Evolutionary conservation across 2,888 invertebrate species (phyloP).

Genomic region (Ophioninae sp.): DNA sequence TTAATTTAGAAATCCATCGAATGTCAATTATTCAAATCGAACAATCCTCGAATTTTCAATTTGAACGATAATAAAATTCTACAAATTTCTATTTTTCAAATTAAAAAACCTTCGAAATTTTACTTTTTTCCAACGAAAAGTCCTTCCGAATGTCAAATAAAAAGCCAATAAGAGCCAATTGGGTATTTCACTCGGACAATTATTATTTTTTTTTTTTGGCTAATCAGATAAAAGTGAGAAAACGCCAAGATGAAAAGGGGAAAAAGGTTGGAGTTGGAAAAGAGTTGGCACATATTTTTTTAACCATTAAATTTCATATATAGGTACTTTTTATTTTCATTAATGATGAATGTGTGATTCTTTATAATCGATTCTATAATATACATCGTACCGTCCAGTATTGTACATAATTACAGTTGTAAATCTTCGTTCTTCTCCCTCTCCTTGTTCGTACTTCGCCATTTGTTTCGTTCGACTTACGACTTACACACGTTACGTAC

Average conservation of each 20-base stretch:
- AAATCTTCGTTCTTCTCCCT: constrained; percentile 69
- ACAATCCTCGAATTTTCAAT: too few relatives aligned
- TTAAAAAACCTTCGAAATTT: too few relatives aligned
- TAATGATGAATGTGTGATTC: constrained; percentile 79
- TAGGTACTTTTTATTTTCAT: constrained; percentile 73
- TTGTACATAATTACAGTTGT: constrained; percentile 81
- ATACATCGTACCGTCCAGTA: constrained; percentile 81
- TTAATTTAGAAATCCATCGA: too few relatives aligned
- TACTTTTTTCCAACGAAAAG: too few relatives aligned
- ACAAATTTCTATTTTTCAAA: too few relatives aligned
- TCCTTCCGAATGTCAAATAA: too few relatives aligned
- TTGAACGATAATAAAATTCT: too few relatives aligned
- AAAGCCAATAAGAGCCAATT: not conserved
- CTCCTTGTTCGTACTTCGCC: constrained; percentile 38
- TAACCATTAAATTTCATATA: constrained; percentile 67
- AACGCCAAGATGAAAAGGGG: not conserved
- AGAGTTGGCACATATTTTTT: constrained; percentile 76
- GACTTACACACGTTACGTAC: constrained; percentile 56
- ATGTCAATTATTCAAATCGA: too few relatives aligned
- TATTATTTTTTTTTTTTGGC: not conserved
- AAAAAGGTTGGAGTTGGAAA: constrained; percentile 23
- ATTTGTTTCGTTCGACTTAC: constrained; percentile 53
- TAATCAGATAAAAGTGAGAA: constrained; percentile 29
- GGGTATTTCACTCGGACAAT: not conserved
- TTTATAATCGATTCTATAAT: constrained; percentile 81